phyloP scores from a whole-genome alignment of 2,888 invertebrate species.

The Crematogaster levior region DNA sequence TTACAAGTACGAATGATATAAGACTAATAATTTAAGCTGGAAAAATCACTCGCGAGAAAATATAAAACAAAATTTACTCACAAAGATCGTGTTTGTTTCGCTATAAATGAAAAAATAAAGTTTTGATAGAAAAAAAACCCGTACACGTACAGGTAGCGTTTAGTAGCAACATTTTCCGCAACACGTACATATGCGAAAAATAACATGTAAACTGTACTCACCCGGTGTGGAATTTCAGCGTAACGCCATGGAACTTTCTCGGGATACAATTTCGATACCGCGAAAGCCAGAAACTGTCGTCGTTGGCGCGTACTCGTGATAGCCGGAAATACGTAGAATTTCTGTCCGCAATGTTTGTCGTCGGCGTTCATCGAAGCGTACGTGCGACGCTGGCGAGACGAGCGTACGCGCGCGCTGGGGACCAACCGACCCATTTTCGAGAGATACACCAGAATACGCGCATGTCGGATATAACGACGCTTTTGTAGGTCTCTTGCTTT shows the following conservation, averaged over 20 bases:
- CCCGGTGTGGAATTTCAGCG: slow-evolving; percentile 32
- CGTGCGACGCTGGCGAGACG: slow-evolving; percentile 11
- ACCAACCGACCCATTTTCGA: slow-evolving; percentile 48
- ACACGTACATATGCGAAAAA: slow-evolving; percentile 22
- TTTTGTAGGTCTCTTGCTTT: slow-evolving; percentile 19
- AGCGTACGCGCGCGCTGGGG: slow-evolving; percentile 13
- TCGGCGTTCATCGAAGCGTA: slow-evolving; percentile 46
- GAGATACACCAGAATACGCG: slow-evolving; percentile 34
- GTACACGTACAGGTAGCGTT: neutral
- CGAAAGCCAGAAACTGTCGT: slow-evolving; percentile 41
- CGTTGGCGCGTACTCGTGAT: slow-evolving; percentile 49
- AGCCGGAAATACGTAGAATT: slow-evolving; percentile 47
- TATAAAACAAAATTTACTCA: neutral
- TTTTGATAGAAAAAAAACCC: slow-evolving; percentile 3
- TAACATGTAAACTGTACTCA: slow-evolving; percentile 6
- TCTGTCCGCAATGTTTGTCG: slow-evolving; percentile 52
- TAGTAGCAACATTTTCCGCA: neutral
- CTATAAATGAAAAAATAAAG: neutral
- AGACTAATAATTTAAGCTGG: neutral
- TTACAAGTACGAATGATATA: slow-evolving; percentile 6
- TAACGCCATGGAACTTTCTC: slow-evolving; percentile 37
- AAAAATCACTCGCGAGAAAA: neutral
- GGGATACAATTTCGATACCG: slow-evolving; percentile 46
- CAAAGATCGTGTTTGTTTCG: neutral
- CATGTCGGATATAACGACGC: slow-evolving; percentile 18